phyloP scores from a whole-genome alignment of 2,113 vertebrate genomes.

The Chamaea fasciata region DNA sequence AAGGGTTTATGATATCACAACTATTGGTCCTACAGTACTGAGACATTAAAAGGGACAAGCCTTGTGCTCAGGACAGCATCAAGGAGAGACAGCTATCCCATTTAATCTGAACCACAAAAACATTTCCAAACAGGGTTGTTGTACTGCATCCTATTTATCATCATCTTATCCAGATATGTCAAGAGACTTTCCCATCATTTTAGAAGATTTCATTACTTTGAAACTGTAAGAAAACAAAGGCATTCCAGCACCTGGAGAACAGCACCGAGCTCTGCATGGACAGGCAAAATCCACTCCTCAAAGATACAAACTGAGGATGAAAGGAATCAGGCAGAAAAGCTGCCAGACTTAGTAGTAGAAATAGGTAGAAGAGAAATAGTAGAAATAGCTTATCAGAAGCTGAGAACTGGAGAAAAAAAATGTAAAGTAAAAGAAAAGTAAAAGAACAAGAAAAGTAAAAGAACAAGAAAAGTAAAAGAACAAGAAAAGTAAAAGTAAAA shows the following conservation, averaged over 20 bases:
- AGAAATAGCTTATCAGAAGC: not conserved
- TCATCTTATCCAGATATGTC: not conserved
- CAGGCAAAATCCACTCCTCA: not conserved
- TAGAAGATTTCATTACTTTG: not conserved
- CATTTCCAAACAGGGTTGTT: not conserved
- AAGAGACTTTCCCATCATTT: not conserved
- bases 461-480: too few species aligned
- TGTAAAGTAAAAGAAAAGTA: not conserved
- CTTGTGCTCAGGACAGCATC: not conserved
- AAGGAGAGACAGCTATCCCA: not conserved
- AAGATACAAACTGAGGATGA: not conserved
- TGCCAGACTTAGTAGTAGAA: not conserved
- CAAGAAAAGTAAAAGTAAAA: too few species aligned
- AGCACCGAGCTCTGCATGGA: not conserved
- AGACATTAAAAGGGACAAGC: not conserved
- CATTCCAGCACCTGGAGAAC: not conserved
- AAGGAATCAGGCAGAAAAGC: not conserved
- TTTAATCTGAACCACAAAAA: not conserved
- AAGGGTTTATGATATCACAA: not conserved
- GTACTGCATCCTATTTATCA: not conserved
- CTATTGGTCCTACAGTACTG: not conserved
- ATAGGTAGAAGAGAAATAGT: accelerated
- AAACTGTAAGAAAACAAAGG: not conserved
- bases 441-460: too few species aligned
- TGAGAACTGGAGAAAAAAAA: not conserved